Percentiles rank a stretch among this genome's conserved stretches.
Evolutionary conservation across 2,113 vertebrate species (phyloP).

Genomic region (Murina feae): DNA sequence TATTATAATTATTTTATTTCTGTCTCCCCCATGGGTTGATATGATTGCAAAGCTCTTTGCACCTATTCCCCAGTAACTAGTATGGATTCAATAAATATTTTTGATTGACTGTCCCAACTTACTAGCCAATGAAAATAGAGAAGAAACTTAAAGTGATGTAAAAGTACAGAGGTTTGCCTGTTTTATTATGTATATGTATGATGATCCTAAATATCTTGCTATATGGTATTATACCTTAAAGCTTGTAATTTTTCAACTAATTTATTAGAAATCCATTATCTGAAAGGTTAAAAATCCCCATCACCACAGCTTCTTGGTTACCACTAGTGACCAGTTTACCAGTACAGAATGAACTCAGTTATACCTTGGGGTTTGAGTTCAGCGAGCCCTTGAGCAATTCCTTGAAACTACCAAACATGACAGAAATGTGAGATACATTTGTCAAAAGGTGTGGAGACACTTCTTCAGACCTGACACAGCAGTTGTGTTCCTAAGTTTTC

Average conservation of each 20-base stretch:
- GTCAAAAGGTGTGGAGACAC: background rate
- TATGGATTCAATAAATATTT: slow-evolving; percentile 11
- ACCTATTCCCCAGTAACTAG: background rate
- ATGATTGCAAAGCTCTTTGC: background rate
- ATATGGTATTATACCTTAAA: background rate
- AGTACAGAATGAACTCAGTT: background rate
- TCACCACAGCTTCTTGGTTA: background rate
- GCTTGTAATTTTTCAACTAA: background rate
- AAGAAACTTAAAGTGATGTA: background rate
- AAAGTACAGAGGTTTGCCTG: background rate
- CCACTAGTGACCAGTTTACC: background rate
- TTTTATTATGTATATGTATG: background rate
- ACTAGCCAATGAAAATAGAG: background rate
- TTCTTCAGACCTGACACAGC: background rate
- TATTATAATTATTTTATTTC: background rate
- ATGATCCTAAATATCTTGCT: background rate
- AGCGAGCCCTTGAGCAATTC: background rate
- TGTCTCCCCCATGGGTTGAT: background rate
- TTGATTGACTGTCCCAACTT: background rate
- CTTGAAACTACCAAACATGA: background rate
- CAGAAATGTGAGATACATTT: background rate
- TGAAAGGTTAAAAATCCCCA: background rate
- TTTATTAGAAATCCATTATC: background rate
- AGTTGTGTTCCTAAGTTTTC: background rate
- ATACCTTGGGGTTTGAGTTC: background rate